phyloP scores from a whole-genome alignment of 2,797 vertebrate genomes.

The Yasuhikotakia modesta region DNA sequence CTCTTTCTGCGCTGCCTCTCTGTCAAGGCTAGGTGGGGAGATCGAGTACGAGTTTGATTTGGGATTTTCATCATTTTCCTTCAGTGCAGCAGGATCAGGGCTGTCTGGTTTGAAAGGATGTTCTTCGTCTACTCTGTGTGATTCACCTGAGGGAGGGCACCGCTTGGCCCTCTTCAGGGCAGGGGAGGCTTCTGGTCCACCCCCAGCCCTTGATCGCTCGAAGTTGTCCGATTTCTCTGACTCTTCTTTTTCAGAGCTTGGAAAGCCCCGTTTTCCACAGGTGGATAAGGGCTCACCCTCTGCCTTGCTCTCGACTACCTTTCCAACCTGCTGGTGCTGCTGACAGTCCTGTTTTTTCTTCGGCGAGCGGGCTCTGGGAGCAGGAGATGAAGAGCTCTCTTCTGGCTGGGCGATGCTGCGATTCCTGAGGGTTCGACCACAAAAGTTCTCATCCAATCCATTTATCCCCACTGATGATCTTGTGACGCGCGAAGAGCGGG shows the following conservation, averaged over 20 bases:
- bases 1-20: conserved; percentile 75
- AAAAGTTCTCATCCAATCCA: conserved; percentile 99
- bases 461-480: conserved; percentile 99
- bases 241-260: conserved; percentile 88
- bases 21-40: conserved; percentile 58
- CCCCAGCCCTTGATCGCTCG: conserved; percentile 72
- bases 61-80: conserved; percentile 78
- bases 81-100: conserved; percentile 76
- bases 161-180: conserved; percentile 90
- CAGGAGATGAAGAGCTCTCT: conserved; percentile 85
- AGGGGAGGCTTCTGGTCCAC: conserved; percentile 77
- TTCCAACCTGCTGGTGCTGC: conserved; percentile 75
- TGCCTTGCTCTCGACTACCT: conserved; percentile 80
- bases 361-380: conserved; percentile 91
- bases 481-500: conserved; percentile 99
- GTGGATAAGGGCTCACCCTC: conserved; percentile 83
- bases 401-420: conserved; percentile 98
- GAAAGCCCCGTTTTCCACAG: conserved; percentile 87
- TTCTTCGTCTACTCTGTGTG: conserved; percentile 86
- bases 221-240: conserved; percentile 85
- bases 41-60: conserved; percentile 59
- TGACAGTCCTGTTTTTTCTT: conserved; percentile 91
- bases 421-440: conserved; percentile 98
- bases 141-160: conserved; percentile 85
- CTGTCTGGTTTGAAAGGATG: conserved; percentile 77